Conservation (phyloP, 2,113 vertebrate species). For the Bungarus multicinctus region DNA sequence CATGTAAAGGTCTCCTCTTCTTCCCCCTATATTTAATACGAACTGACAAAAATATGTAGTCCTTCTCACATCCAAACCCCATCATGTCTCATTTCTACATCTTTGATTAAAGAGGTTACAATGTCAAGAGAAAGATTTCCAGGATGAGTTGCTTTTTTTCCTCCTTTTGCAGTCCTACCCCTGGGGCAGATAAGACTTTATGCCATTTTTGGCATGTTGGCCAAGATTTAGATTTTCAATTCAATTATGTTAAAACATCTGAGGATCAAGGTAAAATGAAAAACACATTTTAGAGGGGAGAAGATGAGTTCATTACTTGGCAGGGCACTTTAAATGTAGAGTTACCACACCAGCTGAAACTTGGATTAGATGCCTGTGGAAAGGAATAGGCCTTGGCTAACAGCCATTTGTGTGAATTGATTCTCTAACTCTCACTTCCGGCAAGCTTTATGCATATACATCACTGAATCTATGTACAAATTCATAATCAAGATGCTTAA, state of each 20-base stretch:
- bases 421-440: background rate
- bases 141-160: background rate
- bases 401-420: background rate
- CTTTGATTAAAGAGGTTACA: background rate
- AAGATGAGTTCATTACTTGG: background rate
- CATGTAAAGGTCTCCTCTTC: background rate
- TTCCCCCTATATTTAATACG: background rate
- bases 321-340: background rate
- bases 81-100: background rate
- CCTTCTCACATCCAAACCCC: background rate
- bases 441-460: background rate
- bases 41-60: background rate
- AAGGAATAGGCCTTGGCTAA: background rate
- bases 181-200: background rate
- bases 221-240: background rate
- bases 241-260: background rate
- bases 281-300: background rate
- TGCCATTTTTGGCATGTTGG: background rate
- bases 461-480: background rate
- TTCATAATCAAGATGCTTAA: background rate
- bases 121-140: background rate
- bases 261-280: background rate
- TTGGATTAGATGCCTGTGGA: background rate
- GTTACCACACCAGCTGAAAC: background rate
- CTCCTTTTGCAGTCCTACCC: too few relatives aligned